Conservation (phyloP, 2,113 vertebrate genomes). For the Ochotona princeps region DNA sequence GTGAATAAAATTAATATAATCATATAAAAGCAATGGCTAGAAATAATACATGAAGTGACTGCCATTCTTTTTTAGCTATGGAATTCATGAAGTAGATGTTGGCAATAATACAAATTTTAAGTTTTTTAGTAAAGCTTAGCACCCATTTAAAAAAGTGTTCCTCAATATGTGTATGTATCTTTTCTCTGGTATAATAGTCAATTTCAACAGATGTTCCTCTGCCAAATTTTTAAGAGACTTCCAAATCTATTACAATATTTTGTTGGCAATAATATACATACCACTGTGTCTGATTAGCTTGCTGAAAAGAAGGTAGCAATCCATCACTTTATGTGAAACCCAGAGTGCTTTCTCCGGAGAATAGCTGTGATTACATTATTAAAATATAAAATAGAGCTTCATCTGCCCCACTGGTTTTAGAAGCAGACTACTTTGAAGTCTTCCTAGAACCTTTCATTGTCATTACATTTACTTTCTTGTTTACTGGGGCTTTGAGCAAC, state of each 20-base stretch:
- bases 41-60: slow-evolving; percentile 62
- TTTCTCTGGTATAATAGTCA: background rate
- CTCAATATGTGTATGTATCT: background rate
- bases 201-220: slow-evolving; percentile 34
- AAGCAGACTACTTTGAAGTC: background rate
- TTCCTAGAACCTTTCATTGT: slow-evolving; percentile 61
- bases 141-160: background rate
- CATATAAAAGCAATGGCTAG: slow-evolving; percentile 61
- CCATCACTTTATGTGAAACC: slow-evolving; percentile 55
- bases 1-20: slow-evolving; percentile 79
- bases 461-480: slow-evolving; percentile 60
- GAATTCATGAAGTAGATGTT: slow-evolving; percentile 54
- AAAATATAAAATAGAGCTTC: slow-evolving; percentile 48
- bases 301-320: background rate
- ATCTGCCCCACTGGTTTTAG: slow-evolving; percentile 13
- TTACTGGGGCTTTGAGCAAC: slow-evolving; percentile 47
- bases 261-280: slow-evolving; percentile 44
- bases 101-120: slow-evolving; percentile 34
- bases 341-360: background rate
- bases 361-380: slow-evolving; percentile 60
- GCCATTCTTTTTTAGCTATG: slow-evolving; percentile 10
- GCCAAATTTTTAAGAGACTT: slow-evolving; percentile 21
- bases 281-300: slow-evolving; percentile 46
- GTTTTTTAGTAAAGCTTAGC: background rate
- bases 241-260: slow-evolving; percentile 57